These are phyloP conservation scores for Falco naumanni DNA, from an alignment of 2,797 vertebrate species.

Conservation along the genomic window DNA sequence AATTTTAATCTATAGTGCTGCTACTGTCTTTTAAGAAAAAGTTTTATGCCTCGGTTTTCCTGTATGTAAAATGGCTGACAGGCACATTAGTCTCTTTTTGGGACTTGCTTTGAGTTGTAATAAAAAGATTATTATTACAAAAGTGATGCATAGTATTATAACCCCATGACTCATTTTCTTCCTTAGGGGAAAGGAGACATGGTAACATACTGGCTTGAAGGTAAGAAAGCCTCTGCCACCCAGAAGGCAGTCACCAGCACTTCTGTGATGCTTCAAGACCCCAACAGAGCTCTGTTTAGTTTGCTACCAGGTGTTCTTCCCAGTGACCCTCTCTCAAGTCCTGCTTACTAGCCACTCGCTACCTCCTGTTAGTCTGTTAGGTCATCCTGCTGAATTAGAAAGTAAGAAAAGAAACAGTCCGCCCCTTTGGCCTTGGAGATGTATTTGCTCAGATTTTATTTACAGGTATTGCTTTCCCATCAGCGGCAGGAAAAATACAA, in stretches of 20 bases:
- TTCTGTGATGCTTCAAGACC: constrained; percentile 25
- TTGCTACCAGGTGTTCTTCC: constrained; percentile 77
- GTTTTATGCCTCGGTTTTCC: background rate
- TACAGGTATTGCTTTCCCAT: background rate
- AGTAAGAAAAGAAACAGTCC: background rate
- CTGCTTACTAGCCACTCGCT: constrained; percentile 21
- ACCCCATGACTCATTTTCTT: background rate
- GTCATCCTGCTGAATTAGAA: background rate
- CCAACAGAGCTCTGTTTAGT: constrained; percentile 46
- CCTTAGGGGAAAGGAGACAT: constrained; percentile 87
- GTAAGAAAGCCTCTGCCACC: constrained; percentile 72
- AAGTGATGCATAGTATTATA: background rate
- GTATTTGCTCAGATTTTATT: background rate
- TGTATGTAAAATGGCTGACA: background rate
- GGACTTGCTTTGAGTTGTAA: background rate
- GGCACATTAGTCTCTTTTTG: background rate
- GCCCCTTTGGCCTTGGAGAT: background rate
- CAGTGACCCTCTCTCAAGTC: constrained; percentile 59
- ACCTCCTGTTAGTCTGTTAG: background rate
- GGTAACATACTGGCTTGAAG: constrained; percentile 87
- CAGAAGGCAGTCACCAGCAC: constrained; percentile 49
- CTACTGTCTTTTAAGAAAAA: background rate
- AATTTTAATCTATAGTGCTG: background rate
- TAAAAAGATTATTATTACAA: background rate
- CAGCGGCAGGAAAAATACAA: background rate